Percentiles rank a stretch among this genome's conserved stretches.
Conservation (phyloP, 2,797 vertebrate species). For the Emys orbicularis region DNA sequence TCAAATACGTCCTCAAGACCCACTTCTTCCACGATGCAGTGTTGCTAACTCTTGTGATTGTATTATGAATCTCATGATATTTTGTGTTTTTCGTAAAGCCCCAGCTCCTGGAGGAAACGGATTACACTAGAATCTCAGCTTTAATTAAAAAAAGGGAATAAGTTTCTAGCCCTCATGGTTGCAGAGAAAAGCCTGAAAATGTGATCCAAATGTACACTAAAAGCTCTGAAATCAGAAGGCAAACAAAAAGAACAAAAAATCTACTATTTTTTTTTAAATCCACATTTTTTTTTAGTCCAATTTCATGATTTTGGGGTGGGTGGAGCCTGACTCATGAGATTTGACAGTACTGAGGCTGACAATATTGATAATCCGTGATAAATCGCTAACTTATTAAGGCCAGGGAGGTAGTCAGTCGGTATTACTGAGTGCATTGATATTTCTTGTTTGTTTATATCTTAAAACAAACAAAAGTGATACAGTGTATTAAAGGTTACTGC, state of each 20-base stretch:
- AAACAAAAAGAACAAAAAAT: background rate
- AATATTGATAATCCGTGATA: background rate
- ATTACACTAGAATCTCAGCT: background rate
- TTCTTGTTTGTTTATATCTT: background rate
- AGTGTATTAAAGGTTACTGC: rapidly evolving
- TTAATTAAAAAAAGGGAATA: background rate
- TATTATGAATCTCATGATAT: no score
- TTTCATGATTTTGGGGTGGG: no score
- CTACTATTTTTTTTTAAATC: no score
- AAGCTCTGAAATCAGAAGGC: background rate
- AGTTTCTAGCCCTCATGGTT: background rate
- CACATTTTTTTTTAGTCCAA: no score
- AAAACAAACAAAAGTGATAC: rapidly evolving
- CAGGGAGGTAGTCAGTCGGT: background rate
- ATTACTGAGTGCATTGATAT: background rate
- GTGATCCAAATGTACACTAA: background rate
- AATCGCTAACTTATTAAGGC: rapidly evolving
- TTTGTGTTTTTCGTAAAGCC: background rate
- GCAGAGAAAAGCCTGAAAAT: background rate
- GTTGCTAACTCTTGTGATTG: background rate
- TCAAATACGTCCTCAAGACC: no score
- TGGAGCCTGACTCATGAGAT: no score
- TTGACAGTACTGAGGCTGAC: no score
- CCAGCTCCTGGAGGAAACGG: background rate
- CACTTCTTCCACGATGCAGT: background rate